Percentiles rank a stretch among this genome's conserved stretches.
Evolutionary conservation across 2,113 vertebrate species (phyloP).

Genomic region (Pelusios castaneus): DNA sequence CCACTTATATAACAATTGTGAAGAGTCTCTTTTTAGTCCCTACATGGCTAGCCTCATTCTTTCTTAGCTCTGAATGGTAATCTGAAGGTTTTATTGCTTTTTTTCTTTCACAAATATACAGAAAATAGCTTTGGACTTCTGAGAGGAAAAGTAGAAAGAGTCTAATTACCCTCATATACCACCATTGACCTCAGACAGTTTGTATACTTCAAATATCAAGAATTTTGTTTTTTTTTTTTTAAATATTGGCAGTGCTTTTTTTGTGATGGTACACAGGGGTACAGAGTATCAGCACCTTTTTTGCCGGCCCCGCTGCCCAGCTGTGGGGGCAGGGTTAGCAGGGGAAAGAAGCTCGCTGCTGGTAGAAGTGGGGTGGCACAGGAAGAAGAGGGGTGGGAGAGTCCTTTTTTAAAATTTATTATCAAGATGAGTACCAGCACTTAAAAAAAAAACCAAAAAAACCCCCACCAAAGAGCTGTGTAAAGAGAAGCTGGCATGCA

Average conservation of each 20-base stretch:
- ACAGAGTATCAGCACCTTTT: too few species aligned
- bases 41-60: not conserved
- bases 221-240: too few species aligned
- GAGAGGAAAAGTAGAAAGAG: not conserved
- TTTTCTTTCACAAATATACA: not conserved
- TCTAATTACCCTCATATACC: not conserved
- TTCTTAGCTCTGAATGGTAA: not conserved
- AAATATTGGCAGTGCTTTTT: too few species aligned
- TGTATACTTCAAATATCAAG: not conserved
- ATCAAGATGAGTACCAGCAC: too few species aligned
- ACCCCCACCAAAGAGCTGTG: not conserved
- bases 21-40: not conserved
- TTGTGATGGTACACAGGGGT: too few species aligned
- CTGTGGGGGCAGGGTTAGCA: too few species aligned
- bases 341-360: too few species aligned
- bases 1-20: not conserved
- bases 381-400: too few species aligned
- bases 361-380: too few species aligned
- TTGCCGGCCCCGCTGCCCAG: too few species aligned
- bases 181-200: not conserved
- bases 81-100: not conserved
- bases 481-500: not conserved
- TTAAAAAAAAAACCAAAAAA: too few species aligned
- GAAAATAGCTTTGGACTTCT: not conserved
- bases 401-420: too few species aligned